Evolutionary conservation across 2,888 invertebrate species (phyloP), one percentile per base, ranked within the genome.

Genomic region (Chironomus riparius): DNA sequence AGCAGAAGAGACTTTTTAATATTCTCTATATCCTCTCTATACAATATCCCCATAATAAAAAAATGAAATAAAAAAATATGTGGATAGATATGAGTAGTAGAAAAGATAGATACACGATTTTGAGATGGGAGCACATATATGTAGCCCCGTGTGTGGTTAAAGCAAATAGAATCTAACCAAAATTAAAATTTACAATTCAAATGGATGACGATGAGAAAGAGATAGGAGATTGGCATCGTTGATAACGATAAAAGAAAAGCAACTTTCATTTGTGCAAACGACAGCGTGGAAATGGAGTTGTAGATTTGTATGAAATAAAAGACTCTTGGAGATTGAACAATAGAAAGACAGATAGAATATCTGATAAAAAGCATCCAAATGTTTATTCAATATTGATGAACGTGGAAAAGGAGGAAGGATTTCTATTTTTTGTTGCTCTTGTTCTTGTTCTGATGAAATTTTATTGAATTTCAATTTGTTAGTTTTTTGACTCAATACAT

Each of bases 161-260:
- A 72, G 22, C 72, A 72, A 72, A 72, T 72, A 72, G 61, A 72
- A 72, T 72, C 72, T 72, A 72, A 21, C 72, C 72, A 72, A 72
- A 72, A 72, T 72, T 72, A 72, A 72, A 72, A 72, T 72, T 72
- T 72, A 72, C 72, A 72, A 62, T 72, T 72, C 72, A 72, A 72
- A 72, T 72, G 61, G 18, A 56, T 56, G 18, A 18, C 56, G 50
- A 50, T 56, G 56, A 15, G 50, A 50, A 50, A 56, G 56, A 56
- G 56, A 18, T 56, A 18, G 56, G 38, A 38, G 15, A 56, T 56
- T 56, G 56, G 56, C 56, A 56, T 56, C 15, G 18, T 18, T 18
- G 56, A 56, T 56, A 56, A 56, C n/a, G 56, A 56, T 56, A 56
- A 56, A 56, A 56, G n/a, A 15, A 50, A 56, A 56, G 15, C 56